Evolutionary conservation across 2,888 invertebrate genomes (phyloP), one percentile per base, ranked within the genome.

Genomic region (Periphyllus acericola): DNA sequence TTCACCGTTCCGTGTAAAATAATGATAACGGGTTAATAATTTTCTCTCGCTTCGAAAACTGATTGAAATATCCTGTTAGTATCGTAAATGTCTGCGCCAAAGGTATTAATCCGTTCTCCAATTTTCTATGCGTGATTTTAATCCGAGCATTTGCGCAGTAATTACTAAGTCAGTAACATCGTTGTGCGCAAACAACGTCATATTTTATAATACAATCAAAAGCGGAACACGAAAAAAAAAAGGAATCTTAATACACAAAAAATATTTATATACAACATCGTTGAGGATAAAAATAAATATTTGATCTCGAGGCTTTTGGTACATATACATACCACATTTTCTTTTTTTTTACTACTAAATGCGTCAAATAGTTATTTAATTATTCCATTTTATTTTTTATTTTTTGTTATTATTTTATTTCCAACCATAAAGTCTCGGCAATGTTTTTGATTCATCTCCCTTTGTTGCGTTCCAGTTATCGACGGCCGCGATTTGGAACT

Each of bases 291-390:
- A 60, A 36, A 60, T 19, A 80, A 80, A 80, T 80, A 66, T 79
- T 79, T 60, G 25, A 36, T 36, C 11, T 80, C 55, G 55, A 34
- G 52, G 55, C 21, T 4, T 34, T 55, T 34, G 34, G 5, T 78
- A 55, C 17, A 71, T 32, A 32, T 2, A 17, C 14, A 71, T 3
- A 29, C 29, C 29, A 68, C n/a, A 9, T 5, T 40, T 40, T 40
- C 9, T 40, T n/a, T n/a, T n/a, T 76, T 74, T 76, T 19, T 75
- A 8, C 3, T 52, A 9, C 9, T 40, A 9, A 9, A 9, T 32
- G 55, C 55, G 55, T 79, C 25, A 34, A 79, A 79, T 60, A 36
- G 60, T 79, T 60, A 36, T 79, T 79, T 79, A 60, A 60, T 79
- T 60, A 60, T 79, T 79, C 36, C 14, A 60, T 55, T 55, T 21